Percentiles rank a stretch among this genome's conserved stretches.
These are phyloP conservation scores for Gastrophysa polygoni DNA, from an alignment of 2,888 invertebrate genomes.

Conservation along the genomic window DNA sequence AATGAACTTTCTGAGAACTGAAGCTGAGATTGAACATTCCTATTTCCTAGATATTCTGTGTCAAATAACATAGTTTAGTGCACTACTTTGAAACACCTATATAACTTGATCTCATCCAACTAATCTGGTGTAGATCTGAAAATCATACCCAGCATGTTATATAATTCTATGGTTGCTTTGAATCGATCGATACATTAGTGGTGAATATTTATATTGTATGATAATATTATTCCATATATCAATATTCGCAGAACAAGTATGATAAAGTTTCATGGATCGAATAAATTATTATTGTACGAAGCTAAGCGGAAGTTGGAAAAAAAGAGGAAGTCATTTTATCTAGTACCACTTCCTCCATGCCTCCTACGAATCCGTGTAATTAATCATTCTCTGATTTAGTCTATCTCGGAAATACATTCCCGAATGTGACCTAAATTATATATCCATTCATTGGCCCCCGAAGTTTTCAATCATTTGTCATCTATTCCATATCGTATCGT, in stretches of 20 bases:
- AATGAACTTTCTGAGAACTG: no score
- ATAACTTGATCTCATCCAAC: no score
- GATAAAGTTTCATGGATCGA: not conserved
- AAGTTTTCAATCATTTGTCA: no score
- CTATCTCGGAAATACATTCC: slow-evolving; percentile 21
- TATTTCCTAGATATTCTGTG: no score
- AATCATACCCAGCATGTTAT: no score
- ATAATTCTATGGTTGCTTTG: no score
- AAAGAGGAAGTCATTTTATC: slow-evolving; percentile 28
- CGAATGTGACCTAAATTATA: not conserved
- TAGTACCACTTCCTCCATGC: slow-evolving; percentile 17
- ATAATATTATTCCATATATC: not conserved
- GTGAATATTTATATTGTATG: not conserved
- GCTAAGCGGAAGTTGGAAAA: slow-evolving; percentile 5
- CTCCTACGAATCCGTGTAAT: slow-evolving; percentile 26
- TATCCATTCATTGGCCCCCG: not conserved
- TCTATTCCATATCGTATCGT: no score
- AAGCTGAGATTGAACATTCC: no score
- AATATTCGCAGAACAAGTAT: not conserved
- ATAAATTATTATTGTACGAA: not conserved
- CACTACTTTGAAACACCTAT: no score
- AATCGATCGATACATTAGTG: no score
- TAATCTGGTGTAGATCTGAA: no score
- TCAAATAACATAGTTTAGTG: no score
- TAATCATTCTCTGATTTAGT: slow-evolving; percentile 24